Base-by-base conservation (phyloP, 2,113 vertebrate genomes). In the Serilophus lunatus region DNA sequence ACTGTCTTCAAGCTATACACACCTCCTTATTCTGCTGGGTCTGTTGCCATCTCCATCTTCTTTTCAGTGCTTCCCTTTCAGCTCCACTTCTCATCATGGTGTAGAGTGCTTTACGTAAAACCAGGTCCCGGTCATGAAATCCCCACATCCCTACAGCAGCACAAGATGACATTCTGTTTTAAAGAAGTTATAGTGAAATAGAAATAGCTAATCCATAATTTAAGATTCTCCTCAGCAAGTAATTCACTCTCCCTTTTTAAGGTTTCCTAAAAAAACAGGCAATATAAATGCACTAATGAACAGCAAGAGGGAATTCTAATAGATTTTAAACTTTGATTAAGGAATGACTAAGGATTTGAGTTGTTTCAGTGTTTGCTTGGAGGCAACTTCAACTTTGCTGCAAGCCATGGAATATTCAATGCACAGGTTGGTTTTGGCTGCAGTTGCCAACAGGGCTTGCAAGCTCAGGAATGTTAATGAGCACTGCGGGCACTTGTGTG, bases 21-120 rank as follows among this genome's bases (percentile, higher is more conserved):
- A 99, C 99, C 99, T 99, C 99, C 90, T 99, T 99, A 97, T 99
- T 99, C 97, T 99, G 99, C 93, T 99, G 99, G 2, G 99, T 99
- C 97, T 99, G 99, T 88, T 99, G 99, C 99, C 99, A 99, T 87
- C 99, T 98, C 99, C 99, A 99, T 89, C 99, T 97, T 91, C 99
- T 98, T 97, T 99, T 99, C 95, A 99, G 96, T 49, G 99, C 99
- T 66, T 99, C 99, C 88, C 98, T 98, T 98, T 99, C 99, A 0
- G 99, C 98, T 24, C 99, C 99, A 2, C 98, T 99, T 97, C 99
- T 98, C 99, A 99, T 99, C 99, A 99, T 99, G 28, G 98, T 98
- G 72, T 99, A 99, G 80, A 99, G 98, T 9, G 99, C 99, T 96
- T 99, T 99, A 86, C 99, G 98, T 94, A 99, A 95, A 93, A 99